Evolutionary conservation across 2,888 invertebrate genomes (phyloP), one percentile per base, ranked within the genome.

Genomic region (Cybosia mesomella): DNA sequence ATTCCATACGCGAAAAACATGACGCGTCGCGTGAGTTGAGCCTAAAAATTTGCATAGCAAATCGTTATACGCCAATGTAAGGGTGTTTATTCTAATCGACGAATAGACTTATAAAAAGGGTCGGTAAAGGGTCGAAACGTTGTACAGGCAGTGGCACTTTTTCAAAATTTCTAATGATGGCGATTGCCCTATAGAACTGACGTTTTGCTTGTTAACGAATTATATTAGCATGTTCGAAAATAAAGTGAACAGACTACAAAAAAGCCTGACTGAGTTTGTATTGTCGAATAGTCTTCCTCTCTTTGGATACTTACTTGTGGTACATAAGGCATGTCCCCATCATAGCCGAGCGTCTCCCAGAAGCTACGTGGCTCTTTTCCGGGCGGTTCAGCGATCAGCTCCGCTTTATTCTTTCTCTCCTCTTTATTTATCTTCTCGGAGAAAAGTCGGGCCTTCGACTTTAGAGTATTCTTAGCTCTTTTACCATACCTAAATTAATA

Each of bases 371-470:
- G 96, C 86, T 99, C 99, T 68, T 97, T 96, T 0, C 97, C 97
- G 89, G 98, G 98, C 53, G 95, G 95, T 88, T 98, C 97, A 0
- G 98, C 97, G 57, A 98, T 94, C 67, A 99, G 97, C 85, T 99
- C 99, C 0, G 99, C 97, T 88, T 98, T 98, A 87, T 98, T 98
- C 90, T 99, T 99, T 24, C 99, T 95, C 91, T 99, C 99, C 86
- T 99, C 98, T 92, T 99, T 99, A 91, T 99, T 99, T 69, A 99
- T 98, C 92, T 99, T 99, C 90, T 99, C 99, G 3, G 99, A 98
- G 95, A 99, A 97, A 18, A 99, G 94, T 66, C 99, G 95, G 0
- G 97, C 96, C 88, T 98, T 98, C 0, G 98, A 98, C 87, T 98
- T 98, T 0, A 98, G 92, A 0, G 98, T 98, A 84, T 98, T 98